phyloP scores from a whole-genome alignment of 2,888 invertebrate species.

The Metacarcinus magister region DNA sequence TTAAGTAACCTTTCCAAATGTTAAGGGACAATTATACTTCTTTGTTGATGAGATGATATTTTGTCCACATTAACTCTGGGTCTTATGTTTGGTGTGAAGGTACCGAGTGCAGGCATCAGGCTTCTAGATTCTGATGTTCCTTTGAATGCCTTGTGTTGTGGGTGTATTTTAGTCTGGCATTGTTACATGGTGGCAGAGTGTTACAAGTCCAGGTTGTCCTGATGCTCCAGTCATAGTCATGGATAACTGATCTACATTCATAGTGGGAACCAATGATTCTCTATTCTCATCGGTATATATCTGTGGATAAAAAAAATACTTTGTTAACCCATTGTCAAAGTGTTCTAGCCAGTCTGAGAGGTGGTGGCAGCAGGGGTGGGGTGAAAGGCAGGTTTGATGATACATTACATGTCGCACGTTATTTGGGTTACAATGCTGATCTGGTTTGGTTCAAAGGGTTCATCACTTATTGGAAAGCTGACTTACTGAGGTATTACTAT shows the following conservation, averaged over 20 bases:
- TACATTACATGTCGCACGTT: background rate
- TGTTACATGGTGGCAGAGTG: too few species aligned
- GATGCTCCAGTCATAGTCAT: background rate
- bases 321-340: background rate
- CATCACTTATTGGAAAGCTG: background rate
- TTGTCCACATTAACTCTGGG: too few species aligned
- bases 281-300: background rate
- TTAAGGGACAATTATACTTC: too few species aligned
- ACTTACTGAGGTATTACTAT: too few species aligned
- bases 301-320: background rate
- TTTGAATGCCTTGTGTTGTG: background rate
- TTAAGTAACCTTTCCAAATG: too few species aligned
- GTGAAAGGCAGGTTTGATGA: background rate
- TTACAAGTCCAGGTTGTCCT: background rate
- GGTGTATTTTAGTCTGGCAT: background rate
- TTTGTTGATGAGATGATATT: too few species aligned
- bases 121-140: too few species aligned
- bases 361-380: background rate
- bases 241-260: background rate
- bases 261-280: background rate
- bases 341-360: background rate
- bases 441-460: background rate
- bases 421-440: background rate
- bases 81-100: too few species aligned
- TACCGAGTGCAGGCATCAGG: too few species aligned